These are phyloP conservation scores for Macrochelys suwanniensis DNA, from an alignment of 2,797 vertebrate species.

Conservation along the genomic window DNA sequence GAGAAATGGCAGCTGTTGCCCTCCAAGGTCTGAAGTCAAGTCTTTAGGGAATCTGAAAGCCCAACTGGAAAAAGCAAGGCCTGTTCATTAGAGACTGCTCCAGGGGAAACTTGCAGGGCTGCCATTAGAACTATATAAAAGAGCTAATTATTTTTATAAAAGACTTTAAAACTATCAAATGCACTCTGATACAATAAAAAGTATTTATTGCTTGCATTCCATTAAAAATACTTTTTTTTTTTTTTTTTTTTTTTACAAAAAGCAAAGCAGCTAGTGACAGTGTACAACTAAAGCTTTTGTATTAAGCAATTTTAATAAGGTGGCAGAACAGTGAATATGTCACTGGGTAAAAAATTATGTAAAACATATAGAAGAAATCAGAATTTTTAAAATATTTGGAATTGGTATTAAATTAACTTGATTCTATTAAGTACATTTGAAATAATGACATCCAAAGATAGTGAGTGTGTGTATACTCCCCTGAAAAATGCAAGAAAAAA, in stretches of 20 bases:
- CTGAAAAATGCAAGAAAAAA: neutral
- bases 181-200: constrained; percentile 69
- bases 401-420: neutral
- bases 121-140: constrained; percentile 82
- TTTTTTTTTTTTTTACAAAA: constrained; percentile 58
- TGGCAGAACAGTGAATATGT: neutral
- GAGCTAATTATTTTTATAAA: constrained; percentile 84
- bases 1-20: constrained; percentile 87
- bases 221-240: constrained; percentile 63
- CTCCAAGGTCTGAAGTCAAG: constrained; percentile 85
- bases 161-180: constrained; percentile 78
- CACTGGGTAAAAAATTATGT: constrained; percentile 19
- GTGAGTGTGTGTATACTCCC: fast-evolving
- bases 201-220: constrained; percentile 68
- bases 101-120: constrained; percentile 81
- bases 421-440: neutral
- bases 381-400: neutral
- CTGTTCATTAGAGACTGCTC: constrained; percentile 84
- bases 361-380: neutral
- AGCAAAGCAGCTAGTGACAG: neutral
- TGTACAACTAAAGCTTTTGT: neutral
- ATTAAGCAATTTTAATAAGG: constrained; percentile 17
- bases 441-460: neutral
- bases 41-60: constrained; percentile 83
- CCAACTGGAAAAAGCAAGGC: constrained; percentile 81